A percentile compares a stretch with the other conserved stretches of the same genome.
phyloP scores from a whole-genome alignment of 2,113 vertebrate species.

The Crotalus viridis region DNA sequence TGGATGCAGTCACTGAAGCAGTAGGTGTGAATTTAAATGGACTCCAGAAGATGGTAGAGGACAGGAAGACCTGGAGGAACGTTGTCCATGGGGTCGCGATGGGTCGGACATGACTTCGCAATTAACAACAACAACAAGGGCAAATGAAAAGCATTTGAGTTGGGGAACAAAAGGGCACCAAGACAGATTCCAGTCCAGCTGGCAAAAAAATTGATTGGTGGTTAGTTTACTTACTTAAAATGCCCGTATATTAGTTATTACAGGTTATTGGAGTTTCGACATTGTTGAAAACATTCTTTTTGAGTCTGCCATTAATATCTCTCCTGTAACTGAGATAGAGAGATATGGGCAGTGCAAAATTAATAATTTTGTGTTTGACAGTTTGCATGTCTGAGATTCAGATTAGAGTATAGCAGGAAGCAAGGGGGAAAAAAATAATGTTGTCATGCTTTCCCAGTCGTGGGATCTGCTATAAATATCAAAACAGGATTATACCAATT shows the following conservation, averaged over 20 bases:
- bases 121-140: not conserved
- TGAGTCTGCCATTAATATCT: not conserved
- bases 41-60: no score
- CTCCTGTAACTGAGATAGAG: not conserved
- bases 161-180: not conserved
- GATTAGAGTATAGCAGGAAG: not conserved
- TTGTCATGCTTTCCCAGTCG: not conserved
- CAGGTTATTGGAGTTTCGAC: not conserved
- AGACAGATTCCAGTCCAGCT: not conserved
- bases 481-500: not conserved
- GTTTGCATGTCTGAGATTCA: not conserved
- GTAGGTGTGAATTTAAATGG: no score
- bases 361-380: not conserved
- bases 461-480: not conserved
- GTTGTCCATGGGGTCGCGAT: no score
- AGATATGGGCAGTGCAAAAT: not conserved
- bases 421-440: not conserved
- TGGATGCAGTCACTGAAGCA: no score
- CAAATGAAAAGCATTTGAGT: not conserved
- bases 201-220: not conserved
- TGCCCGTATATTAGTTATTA: not conserved
- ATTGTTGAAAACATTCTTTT: not conserved
- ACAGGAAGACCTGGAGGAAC: no score
- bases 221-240: not conserved
- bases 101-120: no score